Base-by-base conservation (phyloP, 2,797 vertebrate genomes). In the Muraenolepis orangiensis region DNA sequence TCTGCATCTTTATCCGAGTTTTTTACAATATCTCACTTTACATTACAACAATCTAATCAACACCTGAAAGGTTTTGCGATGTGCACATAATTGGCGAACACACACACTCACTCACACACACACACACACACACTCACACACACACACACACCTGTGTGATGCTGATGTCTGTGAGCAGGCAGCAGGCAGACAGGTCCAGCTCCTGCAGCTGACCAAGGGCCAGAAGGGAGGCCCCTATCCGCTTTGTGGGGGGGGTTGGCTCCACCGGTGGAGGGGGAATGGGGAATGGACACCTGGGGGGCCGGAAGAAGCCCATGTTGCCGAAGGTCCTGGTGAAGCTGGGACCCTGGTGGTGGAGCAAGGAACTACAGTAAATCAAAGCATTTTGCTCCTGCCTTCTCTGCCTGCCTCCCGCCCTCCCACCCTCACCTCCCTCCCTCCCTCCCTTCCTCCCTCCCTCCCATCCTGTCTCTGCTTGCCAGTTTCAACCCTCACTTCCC, bases 141-240 rank as follows among this genome's bases (percentile, higher is more conserved):
- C 3, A 31, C 10, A n/a, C 29, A 32, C 78, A 6, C 67, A 96
- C 95, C 93, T 95, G 93, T 30, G 92, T 90, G 85, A 96, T 90
- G 89, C 95, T 96, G 87, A 84, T 80, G 82, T 96, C 95, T 0
- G 94, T 96, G 80, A 96, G 90, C 66, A 94, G 95, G 76, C 83
- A 86, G 82, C 96, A 96, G 80, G 92, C 94, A 0, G 93, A 93
- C 31, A 96, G 93, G 83, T 96, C 93, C 67, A 97, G 89, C 84
- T 96, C 94, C 87, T 89, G 91, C 67, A 96, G 90, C 78, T 84
- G 76, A 72, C 11, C 85, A 7, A 96, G 91, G 1, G 91, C 85
- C 36, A 85, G 76, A 46, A 96, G 86, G 0, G 95, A 95, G 1
- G 90, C 85, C 31, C 90, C 89, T 10, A 83, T 85, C 72, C 90